Percentiles rank a stretch among this genome's conserved stretches.
Conservation (phyloP, 2,888 invertebrate genomes). For the Morpho deidamia region DNA sequence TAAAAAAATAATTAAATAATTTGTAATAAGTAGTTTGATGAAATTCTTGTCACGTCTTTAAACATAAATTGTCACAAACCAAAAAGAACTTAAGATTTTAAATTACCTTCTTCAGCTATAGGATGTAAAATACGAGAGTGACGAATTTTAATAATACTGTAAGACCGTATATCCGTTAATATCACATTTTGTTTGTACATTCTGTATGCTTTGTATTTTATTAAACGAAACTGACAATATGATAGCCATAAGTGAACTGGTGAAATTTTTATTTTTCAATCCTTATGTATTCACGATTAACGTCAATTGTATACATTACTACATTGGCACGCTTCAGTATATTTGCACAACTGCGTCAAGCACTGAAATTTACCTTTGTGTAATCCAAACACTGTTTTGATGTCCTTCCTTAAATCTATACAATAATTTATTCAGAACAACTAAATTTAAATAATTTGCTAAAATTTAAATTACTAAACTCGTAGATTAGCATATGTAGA, state of each 20-base stretch:
- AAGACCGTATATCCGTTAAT: constrained; percentile 49
- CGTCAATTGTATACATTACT: constrained; percentile 33
- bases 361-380: constrained; percentile 40
- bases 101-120: constrained; percentile 50
- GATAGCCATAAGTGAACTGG: constrained; percentile 8
- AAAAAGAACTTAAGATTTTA: background rate
- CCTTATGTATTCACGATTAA: constrained; percentile 18
- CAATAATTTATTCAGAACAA: constrained; percentile 6
- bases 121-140: constrained; percentile 60
- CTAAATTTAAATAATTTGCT: constrained; percentile 52
- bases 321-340: constrained; percentile 54
- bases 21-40: too few relatives aligned
- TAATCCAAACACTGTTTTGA: constrained; percentile 12
- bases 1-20: too few relatives aligned
- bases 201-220: constrained; percentile 21
- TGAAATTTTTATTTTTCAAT: constrained; percentile 6
- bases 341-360: constrained; percentile 54
- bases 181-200: constrained; percentile 58
- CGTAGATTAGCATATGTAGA: too few relatives aligned
- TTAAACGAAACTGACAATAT: constrained; percentile 22
- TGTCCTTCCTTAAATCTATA: constrained; percentile 15
- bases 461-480: too few relatives aligned
- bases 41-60: too few relatives aligned
- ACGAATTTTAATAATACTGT: constrained; percentile 57
- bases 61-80: background rate